A percentile compares a stretch with the other conserved stretches of the same genome.
Conservation (phyloP, 2,113 vertebrate genomes). For the Muscicapa adusta region DNA sequence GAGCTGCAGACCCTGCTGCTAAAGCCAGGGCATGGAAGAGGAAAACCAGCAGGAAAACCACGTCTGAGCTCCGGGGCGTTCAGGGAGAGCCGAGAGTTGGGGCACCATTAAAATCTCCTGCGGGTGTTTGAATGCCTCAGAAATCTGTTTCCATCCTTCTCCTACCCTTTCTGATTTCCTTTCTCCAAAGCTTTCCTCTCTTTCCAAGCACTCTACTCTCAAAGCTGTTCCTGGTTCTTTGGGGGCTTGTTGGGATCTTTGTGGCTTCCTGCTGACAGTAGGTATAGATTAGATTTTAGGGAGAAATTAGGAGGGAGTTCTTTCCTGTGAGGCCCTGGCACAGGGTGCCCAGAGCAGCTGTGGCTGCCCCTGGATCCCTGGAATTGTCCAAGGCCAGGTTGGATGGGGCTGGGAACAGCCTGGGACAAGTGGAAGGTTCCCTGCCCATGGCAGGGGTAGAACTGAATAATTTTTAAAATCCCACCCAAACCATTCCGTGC, state of each 20-base stretch:
- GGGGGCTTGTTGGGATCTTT: background rate
- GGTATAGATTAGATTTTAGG: background rate
- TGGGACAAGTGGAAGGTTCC: accelerated
- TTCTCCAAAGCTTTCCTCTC: background rate
- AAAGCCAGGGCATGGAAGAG: background rate
- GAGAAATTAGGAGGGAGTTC: background rate
- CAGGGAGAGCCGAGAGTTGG: background rate
- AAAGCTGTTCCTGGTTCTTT: background rate
- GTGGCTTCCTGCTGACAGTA: background rate
- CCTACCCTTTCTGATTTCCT: background rate
- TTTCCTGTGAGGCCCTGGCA: background rate
- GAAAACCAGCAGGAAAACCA: background rate
- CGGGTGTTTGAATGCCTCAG: background rate
- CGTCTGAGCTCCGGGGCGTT: background rate
- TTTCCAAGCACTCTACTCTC: background rate
- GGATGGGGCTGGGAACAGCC: accelerated
- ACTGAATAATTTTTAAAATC: background rate
- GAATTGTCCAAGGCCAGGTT: background rate
- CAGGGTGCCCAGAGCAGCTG: too few species aligned
- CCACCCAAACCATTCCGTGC: background rate
- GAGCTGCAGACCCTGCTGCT: slow-evolving; percentile 40
- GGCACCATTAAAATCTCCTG: background rate
- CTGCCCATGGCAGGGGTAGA: background rate
- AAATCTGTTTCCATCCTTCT: background rate
- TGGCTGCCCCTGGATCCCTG: background rate